Evolutionary conservation across 2,888 invertebrate species (phyloP), one percentile per base, ranked within the genome.

Genomic region (Drosophila lacicola): DNA sequence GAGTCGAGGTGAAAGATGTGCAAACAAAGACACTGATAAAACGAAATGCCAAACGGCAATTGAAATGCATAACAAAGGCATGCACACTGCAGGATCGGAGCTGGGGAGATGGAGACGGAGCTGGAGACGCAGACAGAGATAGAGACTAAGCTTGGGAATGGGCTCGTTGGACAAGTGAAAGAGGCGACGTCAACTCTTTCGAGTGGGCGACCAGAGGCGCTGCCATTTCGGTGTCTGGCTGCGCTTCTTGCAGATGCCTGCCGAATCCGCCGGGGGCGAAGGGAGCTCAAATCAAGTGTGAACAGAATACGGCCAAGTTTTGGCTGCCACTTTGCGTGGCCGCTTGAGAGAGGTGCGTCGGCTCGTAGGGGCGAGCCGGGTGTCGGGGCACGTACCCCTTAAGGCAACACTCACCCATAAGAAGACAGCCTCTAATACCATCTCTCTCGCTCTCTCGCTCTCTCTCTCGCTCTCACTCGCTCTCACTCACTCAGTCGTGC

Each of bases 31-130:
- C 81, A 67, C 72, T 74, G 74, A 82, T 84, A 80, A 82, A 86
- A 87, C 74, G 86, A 86, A 84, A 86, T 79, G 81, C 87, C 83
- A 88, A 86, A 83, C 89, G 87, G 74, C 89, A 87, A 85, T 80
- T 80, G 88, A 88, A 87, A 76, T 68, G 84, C 84, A 83, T 75
- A 87, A 86, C 85, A 86, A 86, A 88, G 82, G 47, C 69, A 33
- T 53, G 64, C 67, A 57, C 46, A 55, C 49, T 36, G 50, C 33
- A 71, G 63, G 53, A 68, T 53, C 57, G 44, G 19, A 45, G 49
- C 49, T 10, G 44, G 46, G 25, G 39, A 19, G 21, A 45, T 29
- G 29, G 29, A 17, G 17, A 17, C 17, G 8, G 29, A 29, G 29
- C 29, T 8, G 29, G 3, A 34, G 39, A 49, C 0, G 33, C 1